Evolutionary conservation across 2,113 vertebrate species (phyloP), one percentile per base, ranked within the genome.

Genomic region (Charina bottae): DNA sequence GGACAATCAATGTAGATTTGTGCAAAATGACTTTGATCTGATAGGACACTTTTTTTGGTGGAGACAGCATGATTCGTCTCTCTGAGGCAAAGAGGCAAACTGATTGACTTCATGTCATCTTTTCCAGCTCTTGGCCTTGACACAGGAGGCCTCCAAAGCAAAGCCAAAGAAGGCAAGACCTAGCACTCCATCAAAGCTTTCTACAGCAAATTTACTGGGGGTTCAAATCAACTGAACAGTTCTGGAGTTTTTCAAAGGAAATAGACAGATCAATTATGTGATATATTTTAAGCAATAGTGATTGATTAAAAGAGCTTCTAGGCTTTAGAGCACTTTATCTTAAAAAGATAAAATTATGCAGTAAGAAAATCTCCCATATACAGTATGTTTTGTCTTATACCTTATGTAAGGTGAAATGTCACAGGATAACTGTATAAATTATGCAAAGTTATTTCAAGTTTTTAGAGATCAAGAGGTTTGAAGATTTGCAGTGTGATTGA

Each of bases 401-500:
- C 72, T 85, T 89, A 85, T 95, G 89, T 89, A 90, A 89, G 93
- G 28, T 46, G 94, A 91, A 92, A 89, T 95, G 64, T 93, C 92
- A 89, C 95, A 95, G 96, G 93, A 92, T 94, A 91, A 93, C 92
- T 92, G 68, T 89, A 92, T 93, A 96, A 96, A 95, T 94, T 92
- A 96, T 94, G 91, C 55, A 95, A 95, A 96, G 95, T 53, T 92
- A 95, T 92, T 96, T 87, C 78, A 92, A 94, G 88, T 97, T 94
- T 95, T 94, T 62, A 94, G 91, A 91, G 83, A 92, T 94, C 92
- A 95, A 95, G 93, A 96, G 95, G 55, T 89, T 95, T 93, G 94
- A 93, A 96, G 62, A 72, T 91, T 83, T 92, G 88, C 96, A 93
- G 64, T 93, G 33, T 96, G 95, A 96, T 96, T 97, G 96, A 93